Base-by-base conservation (phyloP, 2,113 vertebrate genomes). In the Hippoglossus stenolepis region DNA sequence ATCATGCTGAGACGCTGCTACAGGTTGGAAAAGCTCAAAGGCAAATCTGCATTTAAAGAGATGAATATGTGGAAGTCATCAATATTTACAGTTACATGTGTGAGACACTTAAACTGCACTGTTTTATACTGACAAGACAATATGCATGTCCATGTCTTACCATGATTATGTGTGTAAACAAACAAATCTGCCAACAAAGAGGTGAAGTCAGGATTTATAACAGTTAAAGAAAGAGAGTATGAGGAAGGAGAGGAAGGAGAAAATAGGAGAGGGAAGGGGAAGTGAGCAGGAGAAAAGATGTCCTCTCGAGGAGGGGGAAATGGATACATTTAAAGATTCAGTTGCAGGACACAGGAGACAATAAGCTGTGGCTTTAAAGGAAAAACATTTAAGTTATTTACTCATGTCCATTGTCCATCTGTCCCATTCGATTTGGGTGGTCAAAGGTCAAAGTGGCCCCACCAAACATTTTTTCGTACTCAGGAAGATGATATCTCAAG, bases 141-240 rank as follows among this genome's bases (percentile, higher is more conserved):
- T 7, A 54, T 23, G 53, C 14, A 18, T 31, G 24, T 28, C 3
- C 20, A 38, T 56, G 24, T 59, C 21, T 49, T 21, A 45, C 15
- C 65, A 24, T 70, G n/a, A 58, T 13, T 53, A 0, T 73, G 45
- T 58, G 65, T 79, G 76, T 73, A 60, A 64, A 43, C 26, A 35
- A 49, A 65, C 2, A 7, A 2, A 23, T 43, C 12, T 43, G 24
- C 20, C 21, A 35, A 35, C 23, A 15, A 15, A 14, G 3, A 65
- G 15, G 53, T 65, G 23, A 31, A 51, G 21, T 13, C 3, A 45
- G 5, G 17, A 18, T 49, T 43, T 47, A 23, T 8, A 18, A 58
- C 7, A 6, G 38, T 40, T 40, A 40, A 9, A 40, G 38, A 12
- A 12, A 40, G 38, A 40, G 9, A 40, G 11, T 3, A 40, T 11